phyloP scores from a whole-genome alignment of 2,888 invertebrate species.

The Helleia helle region DNA sequence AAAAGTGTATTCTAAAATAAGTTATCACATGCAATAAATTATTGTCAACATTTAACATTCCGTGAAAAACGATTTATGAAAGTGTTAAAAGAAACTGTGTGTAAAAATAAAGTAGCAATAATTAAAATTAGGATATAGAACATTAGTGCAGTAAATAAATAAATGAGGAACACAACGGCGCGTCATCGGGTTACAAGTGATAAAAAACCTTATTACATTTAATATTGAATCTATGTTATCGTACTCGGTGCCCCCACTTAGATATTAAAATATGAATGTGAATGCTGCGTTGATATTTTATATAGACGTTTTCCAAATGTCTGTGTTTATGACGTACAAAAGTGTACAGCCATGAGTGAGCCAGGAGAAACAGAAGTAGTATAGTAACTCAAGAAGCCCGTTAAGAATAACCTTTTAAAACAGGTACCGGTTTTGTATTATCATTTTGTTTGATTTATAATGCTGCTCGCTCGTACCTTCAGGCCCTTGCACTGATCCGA shows the following conservation, averaged over 20 bases:
- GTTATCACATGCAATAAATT: conserved; percentile 10
- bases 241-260: conserved; percentile 27
- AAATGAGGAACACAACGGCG: conserved; percentile 57
- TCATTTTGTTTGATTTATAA: conserved; percentile 69
- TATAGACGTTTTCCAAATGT: conserved; percentile 32
- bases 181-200: conserved; percentile 27
- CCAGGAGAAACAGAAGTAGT: conserved; percentile 46
- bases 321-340: conserved; percentile 17
- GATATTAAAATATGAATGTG: conserved; percentile 43
- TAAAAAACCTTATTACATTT: conserved; percentile 43
- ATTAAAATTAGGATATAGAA: conserved; percentile 36
- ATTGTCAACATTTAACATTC: conserved; percentile 10
- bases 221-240: conserved; percentile 38
- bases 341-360: conserved; percentile 18
- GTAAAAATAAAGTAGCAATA: conserved; percentile 30
- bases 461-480: conserved; percentile 39
- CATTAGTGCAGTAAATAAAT: conserved; percentile 62
- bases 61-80: not conserved
- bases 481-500: conserved; percentile 33
- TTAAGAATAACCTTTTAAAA: conserved; percentile 63
- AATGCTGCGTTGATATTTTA: conserved; percentile 32
- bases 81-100: not conserved
- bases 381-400: conserved; percentile 52
- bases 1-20: conserved; percentile 38
- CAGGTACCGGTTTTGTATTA: conserved; percentile 72